These are phyloP conservation scores for Henicopernis longicauda DNA, from an alignment of 2,113 vertebrate genomes.

Conservation along the genomic window DNA sequence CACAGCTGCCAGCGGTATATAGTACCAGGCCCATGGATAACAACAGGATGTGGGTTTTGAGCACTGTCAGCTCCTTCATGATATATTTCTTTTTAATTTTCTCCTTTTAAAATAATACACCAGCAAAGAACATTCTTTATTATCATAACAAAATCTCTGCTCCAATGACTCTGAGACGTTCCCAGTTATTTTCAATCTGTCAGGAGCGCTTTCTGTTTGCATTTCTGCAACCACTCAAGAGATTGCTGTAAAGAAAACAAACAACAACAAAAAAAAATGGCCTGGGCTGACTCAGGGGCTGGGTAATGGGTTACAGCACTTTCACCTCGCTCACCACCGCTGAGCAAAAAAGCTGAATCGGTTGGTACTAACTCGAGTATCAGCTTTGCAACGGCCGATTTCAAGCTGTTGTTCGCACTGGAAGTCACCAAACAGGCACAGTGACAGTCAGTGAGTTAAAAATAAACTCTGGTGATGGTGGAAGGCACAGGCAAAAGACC, in stretches of 20 bases:
- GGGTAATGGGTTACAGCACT: constrained; percentile 38
- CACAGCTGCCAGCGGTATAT: constrained; percentile 47
- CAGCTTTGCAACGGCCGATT: background rate
- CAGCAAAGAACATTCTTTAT: constrained; percentile 63
- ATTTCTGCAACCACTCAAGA: constrained; percentile 62
- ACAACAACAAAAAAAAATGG: background rate
- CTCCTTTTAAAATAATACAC: constrained; percentile 67
- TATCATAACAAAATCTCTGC: constrained; percentile 67
- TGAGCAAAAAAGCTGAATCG: background rate
- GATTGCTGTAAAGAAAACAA: constrained; percentile 61
- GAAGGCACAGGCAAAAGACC: background rate
- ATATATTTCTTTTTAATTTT: constrained; percentile 70
- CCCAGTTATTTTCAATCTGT: constrained; percentile 66
- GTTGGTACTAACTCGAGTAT: background rate
- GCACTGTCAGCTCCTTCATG: constrained; percentile 65
- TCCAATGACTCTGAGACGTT: constrained; percentile 55
- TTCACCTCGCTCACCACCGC: background rate
- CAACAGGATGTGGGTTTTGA: constrained; percentile 79
- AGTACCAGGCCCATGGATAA: constrained; percentile 54
- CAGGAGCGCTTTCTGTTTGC: constrained; percentile 44
- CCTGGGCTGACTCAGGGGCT: constrained; percentile 3
- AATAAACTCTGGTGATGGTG: background rate
- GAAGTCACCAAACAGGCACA: background rate
- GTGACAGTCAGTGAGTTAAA: background rate
- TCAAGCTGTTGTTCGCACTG: background rate